Base-by-base conservation (phyloP, 1,140 invertebrate genomes). In the Hirudo medicinalis region DNA sequence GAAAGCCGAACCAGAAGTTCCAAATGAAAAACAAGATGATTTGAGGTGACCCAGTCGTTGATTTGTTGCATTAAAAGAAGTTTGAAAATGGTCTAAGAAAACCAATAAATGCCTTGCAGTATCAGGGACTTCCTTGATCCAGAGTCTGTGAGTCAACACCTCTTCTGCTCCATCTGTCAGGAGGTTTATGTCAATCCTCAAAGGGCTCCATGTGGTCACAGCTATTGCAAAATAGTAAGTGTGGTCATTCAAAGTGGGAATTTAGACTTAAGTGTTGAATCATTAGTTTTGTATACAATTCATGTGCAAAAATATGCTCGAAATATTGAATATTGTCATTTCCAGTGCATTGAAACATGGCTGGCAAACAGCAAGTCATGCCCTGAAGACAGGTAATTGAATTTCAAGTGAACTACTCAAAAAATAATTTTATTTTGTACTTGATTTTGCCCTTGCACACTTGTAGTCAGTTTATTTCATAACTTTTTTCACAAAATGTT, bases 81-180 rank as follows among this genome's bases (percentile, higher is more conserved):
- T 15, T 49, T 49, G 43, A 49, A 49, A 49, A 49, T 49, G 43
- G 43, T 49, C 11, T 36, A 36, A 36, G 6, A 36, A 36, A 36
- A 36, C 6, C 6, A 15, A 49, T 17, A 2, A 49, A 49, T 70
- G 13, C 40, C 17, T 67, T 71, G n/a, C 66, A 27, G 68, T 70
- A 74, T 49, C 67, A 76, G 77, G 43, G 76, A 77, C 69, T 78
- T 77, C 53, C 55, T 78, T 27, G 76, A 78, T 66, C 77, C 77
- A 49, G 76, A 76, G 27, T 76, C 77, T 0, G 77, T 78, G 0
- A 78, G 77, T 70, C 60, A 60, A 19, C 77, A 78, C 72, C 70
- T 78, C 32, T 77, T 74, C 40, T 78, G 77, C 71, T 78, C 77
- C n/a, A 77, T 78, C 53, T 78, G 77, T 60, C 77, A 78, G 69